Conservation (phyloP, 2,888 invertebrate species). For the Trissoscelio sp. region DNA sequence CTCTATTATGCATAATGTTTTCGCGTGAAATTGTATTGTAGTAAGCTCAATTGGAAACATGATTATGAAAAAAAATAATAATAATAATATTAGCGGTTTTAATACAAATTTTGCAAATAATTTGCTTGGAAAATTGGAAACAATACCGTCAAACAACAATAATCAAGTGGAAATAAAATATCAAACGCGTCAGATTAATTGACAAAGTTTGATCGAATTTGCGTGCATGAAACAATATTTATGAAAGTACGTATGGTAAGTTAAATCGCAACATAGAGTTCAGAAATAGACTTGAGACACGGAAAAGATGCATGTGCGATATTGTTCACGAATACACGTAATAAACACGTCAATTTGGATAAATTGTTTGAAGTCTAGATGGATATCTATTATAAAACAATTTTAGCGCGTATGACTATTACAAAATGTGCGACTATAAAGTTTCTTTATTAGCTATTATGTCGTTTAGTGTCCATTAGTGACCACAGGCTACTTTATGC, state of each 20-base stretch:
- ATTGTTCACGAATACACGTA: constrained; percentile 7
- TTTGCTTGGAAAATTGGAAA: neutral
- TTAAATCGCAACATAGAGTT: neutral
- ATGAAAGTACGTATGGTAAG: neutral
- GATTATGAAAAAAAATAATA: constrained; percentile 1
- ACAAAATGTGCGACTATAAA: constrained; percentile 27
- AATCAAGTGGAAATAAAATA: neutral
- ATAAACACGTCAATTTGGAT: constrained; percentile 10
- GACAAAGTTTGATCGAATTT: constrained; percentile 5
- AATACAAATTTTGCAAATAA: neutral
- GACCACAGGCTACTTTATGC: constrained; percentile 9
- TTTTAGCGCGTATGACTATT: constrained; percentile 1
- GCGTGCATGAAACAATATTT: neutral
- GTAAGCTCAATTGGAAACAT: constrained; percentile 15
- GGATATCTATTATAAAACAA: constrained; percentile 23
- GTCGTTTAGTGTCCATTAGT: constrained; percentile 30
- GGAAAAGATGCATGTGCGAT: constrained; percentile 3
- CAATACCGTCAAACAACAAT: neutral
- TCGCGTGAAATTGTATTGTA: constrained; percentile 3
- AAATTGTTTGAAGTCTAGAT: constrained; percentile 10
- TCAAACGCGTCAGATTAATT: neutral
- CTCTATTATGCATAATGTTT: constrained; percentile 27
- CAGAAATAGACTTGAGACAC: neutral
- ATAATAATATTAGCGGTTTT: too few species aligned
- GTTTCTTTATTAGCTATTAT: constrained; percentile 24